A percentile compares a stretch with the other conserved stretches of the same genome.
Evolutionary conservation across 2,888 invertebrate genomes (phyloP).

Genomic region (Rotaria sp.): DNA sequence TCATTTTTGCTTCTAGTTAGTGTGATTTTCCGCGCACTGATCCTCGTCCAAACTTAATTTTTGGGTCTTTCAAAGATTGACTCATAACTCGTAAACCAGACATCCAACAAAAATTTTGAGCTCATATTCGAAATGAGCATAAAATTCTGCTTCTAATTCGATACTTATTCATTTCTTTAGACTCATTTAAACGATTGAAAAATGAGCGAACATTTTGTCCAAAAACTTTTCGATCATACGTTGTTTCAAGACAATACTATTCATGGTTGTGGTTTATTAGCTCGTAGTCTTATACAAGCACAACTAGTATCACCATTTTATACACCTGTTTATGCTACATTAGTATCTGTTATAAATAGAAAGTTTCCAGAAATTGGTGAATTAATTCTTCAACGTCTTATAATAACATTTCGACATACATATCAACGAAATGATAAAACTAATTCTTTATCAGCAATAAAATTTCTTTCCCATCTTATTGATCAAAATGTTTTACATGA

Average conservation of each 20-base stretch:
- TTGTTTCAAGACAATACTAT: slow-evolving; percentile 88
- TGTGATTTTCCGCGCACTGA: too few relatives aligned
- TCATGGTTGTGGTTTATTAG: slow-evolving; percentile 81
- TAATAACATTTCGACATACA: slow-evolving; percentile 85
- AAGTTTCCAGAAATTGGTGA: slow-evolving; percentile 96
- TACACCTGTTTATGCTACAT: slow-evolving; percentile 88
- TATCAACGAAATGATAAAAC: slow-evolving; percentile 85
- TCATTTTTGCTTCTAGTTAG: too few relatives aligned
- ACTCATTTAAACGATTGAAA: too few relatives aligned
- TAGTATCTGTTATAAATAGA: slow-evolving; percentile 89
- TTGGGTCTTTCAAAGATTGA: too few relatives aligned
- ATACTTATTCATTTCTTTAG: too few relatives aligned
- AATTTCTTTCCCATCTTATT: slow-evolving; percentile 90
- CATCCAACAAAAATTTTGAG: too few relatives aligned
- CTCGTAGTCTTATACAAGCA: slow-evolving; percentile 87
- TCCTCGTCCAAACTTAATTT: too few relatives aligned
- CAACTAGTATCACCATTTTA: slow-evolving; percentile 94
- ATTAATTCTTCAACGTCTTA: slow-evolving; percentile 75
- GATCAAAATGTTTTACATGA: slow-evolving; percentile 73
- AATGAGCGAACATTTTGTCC: too few relatives aligned
- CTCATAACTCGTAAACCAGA: too few relatives aligned
- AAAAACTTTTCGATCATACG: too few relatives aligned
- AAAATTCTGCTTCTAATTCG: too few relatives aligned
- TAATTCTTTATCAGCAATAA: slow-evolving; percentile 77
- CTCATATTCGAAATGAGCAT: too few relatives aligned